Evolutionary conservation across 2,113 vertebrate genomes (phyloP), one percentile per base, ranked within the genome.

Genomic region (Takifugu flavidus): DNA sequence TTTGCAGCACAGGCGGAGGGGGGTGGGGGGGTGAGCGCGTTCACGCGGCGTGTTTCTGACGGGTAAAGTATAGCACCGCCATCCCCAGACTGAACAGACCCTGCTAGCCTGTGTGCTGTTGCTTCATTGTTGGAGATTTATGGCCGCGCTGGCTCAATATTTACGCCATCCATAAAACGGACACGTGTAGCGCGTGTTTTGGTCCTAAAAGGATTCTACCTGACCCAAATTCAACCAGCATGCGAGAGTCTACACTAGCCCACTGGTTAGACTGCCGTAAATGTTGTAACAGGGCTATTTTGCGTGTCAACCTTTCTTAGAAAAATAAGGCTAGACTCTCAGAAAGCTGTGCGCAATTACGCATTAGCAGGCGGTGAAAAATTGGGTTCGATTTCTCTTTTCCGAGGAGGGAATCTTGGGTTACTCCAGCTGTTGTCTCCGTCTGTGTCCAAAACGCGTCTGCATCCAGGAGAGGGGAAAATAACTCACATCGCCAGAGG

Each of bases 81-180:
- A 77, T 58, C 55, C 56, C 66, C 71, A 74, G 69, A 79, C 53
- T 31, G 56, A 65, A 67, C 70, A 79, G 73, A 58, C 60, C 73
- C 70, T 25, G 65, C 59, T 59, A 79, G 73, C 44, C 4, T 26
- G 56, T 31, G 64, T n/a, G 65, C 59, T 56, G 66, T 56, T 61
- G 45, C 62, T 53, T 59, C 52, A 51, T 58, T 59, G 50, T 44
- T 42, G 65, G 49, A 80, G 66, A 74, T 82, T 76, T 66, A 78
- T 77, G 57, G 61, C 49, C 50, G 34, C 54, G 65, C 15, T 56
- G 49, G 14, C 11, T n/a, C n/a, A 56, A 69, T 61, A 83, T 82
- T 62, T 59, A 64, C 77, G 61, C 50, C 54, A 61, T 51, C 11
- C 25, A 57, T 58, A 58, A 65, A 45, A 27, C 27, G 52, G 42